Evolutionary conservation across 2,113 vertebrate species (phyloP).

Genomic region (Hemibagrus wyckioides): DNA sequence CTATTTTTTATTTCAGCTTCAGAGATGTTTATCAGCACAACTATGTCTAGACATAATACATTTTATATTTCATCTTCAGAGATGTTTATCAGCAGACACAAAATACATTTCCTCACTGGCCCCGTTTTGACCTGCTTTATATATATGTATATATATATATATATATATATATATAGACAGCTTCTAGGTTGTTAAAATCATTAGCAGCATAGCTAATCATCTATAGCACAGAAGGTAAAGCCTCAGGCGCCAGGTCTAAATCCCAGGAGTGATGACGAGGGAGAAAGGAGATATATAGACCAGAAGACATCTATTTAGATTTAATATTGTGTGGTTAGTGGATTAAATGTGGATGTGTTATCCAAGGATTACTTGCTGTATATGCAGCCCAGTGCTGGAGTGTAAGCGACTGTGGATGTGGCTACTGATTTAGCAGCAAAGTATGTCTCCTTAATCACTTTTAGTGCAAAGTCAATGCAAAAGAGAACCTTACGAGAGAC

Average conservation of each 20-base stretch:
- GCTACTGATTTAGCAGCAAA: constrained; percentile 3
- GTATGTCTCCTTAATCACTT: not conserved
- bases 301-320: not conserved
- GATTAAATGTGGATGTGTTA: not conserved
- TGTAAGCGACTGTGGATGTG: not conserved
- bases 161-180: not conserved
- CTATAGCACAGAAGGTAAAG: not conserved
- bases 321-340: constrained; percentile 2
- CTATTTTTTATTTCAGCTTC: not conserved
- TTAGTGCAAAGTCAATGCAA: not conserved
- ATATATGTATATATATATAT: not conserved
- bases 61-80: not conserved
- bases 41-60: not conserved
- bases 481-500: not conserved
- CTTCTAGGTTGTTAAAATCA: not conserved
- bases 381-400: not conserved
- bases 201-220: not conserved
- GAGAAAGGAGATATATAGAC: not conserved
- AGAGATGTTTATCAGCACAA: constrained; percentile 29
- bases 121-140: not conserved
- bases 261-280: not conserved
- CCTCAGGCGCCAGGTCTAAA: not conserved
- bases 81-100: constrained; percentile 12
- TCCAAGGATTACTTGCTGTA: not conserved
- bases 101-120: not conserved